Conservation (phyloP, 2,113 vertebrate genomes). For the Arizona elegans region DNA sequence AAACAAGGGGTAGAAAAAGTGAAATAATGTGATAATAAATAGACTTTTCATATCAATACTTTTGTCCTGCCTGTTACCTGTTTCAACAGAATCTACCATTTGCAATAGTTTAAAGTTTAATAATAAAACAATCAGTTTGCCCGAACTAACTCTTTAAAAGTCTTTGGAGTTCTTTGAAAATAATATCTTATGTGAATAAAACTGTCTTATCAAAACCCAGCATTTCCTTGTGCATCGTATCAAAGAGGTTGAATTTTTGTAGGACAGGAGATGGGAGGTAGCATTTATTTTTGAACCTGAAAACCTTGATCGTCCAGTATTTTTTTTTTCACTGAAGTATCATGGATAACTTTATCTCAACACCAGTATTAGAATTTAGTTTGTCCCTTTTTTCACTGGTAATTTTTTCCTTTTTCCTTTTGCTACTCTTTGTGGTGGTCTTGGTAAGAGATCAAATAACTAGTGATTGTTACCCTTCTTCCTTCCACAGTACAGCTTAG, state of each 20-base stretch:
- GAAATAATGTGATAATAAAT: neutral
- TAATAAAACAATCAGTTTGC: neutral
- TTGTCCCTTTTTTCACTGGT: neutral
- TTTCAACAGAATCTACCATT: neutral
- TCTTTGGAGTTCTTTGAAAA: neutral
- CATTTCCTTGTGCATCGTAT: neutral
- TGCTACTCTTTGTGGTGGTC: neutral
- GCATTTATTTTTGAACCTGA: neutral
- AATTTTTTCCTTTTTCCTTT: neutral
- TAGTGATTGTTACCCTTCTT: neutral
- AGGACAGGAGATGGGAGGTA: neutral
- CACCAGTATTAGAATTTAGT: neutral
- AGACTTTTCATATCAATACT: neutral
- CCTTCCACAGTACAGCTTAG: neutral
- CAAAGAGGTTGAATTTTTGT: neutral
- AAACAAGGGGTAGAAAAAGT: neutral
- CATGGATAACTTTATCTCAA: neutral
- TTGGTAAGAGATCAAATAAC: neutral
- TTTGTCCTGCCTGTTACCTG: neutral
- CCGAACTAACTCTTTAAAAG: neutral
- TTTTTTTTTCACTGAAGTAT: neutral
- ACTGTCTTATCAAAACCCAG: neutral
- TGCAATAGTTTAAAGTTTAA: neutral
- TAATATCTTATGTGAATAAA: neutral
- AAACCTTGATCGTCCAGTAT: neutral